Percentiles rank a stretch among this genome's conserved stretches.
These are phyloP conservation scores for Plusia festucae DNA, from an alignment of 2,888 invertebrate genomes.

Conservation along the genomic window DNA sequence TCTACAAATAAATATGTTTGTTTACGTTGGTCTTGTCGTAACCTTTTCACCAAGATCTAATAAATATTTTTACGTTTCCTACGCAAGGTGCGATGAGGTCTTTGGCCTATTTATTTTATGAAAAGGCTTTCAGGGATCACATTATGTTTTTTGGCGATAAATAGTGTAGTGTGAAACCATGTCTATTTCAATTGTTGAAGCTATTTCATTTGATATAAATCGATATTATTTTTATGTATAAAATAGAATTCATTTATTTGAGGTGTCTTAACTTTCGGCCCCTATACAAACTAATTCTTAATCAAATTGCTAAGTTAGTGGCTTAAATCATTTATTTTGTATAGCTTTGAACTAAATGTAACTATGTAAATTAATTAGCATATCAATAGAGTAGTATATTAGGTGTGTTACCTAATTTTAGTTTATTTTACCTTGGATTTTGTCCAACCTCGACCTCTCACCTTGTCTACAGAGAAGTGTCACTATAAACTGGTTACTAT, in stretches of 20 bases:
- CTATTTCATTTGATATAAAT: too few species aligned
- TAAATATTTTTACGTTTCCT: constrained; percentile 33
- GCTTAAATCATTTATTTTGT: neutral
- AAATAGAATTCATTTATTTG: too few species aligned
- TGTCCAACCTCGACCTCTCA: constrained; percentile 13
- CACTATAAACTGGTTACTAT: constrained; percentile 7
- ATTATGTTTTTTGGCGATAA: neutral
- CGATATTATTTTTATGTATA: too few species aligned
- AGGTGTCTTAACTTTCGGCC: neutral
- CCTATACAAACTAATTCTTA: neutral
- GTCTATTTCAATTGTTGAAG: too few species aligned
- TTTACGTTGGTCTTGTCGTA: constrained; percentile 38
- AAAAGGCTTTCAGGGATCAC: neutral
- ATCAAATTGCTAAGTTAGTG: neutral
- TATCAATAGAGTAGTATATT: neutral
- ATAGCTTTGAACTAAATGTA: neutral
- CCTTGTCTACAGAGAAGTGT: constrained; percentile 15
- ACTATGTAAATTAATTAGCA: neutral
- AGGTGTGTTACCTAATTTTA: neutral
- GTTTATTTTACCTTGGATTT: constrained; percentile 8
- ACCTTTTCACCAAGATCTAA: constrained; percentile 27
- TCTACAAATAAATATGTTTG: constrained; percentile 54
- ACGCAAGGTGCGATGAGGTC: neutral
- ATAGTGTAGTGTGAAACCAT: neutral
- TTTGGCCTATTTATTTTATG: neutral